Evolutionary conservation across 2,797 vertebrate genomes (phyloP).

Genomic region (Molossus alvarezi): DNA sequence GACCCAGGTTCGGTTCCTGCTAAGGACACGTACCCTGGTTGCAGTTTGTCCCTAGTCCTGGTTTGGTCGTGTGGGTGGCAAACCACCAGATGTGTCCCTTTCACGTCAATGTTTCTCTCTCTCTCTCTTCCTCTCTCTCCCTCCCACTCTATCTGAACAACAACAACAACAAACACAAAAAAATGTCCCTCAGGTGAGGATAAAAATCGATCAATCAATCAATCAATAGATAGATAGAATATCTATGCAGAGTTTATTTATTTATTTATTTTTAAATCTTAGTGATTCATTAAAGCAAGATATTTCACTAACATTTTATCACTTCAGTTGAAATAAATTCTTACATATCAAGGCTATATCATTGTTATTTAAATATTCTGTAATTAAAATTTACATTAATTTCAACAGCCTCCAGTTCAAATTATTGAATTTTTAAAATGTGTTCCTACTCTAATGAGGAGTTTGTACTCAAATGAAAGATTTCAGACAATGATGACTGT

Average conservation of each 20-base stretch:
- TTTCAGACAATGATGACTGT: not conserved
- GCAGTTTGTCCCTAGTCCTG: too few species aligned
- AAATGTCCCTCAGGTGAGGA: too few species aligned
- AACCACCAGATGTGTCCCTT: too few species aligned
- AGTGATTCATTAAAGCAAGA: slow-evolving; percentile 43
- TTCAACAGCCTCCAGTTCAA: slow-evolving; percentile 23
- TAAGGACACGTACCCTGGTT: too few species aligned
- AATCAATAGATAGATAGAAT: not conserved
- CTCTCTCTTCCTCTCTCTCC: too few species aligned
- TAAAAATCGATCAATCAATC: too few species aligned
- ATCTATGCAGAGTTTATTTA: not conserved
- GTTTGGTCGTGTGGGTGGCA: too few species aligned
- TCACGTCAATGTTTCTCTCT: too few species aligned
- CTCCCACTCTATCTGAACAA: too few species aligned
- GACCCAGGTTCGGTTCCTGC: too few species aligned
- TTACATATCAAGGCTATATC: slow-evolving; percentile 1
- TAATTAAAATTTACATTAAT: not conserved
- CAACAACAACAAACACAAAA: too few species aligned
- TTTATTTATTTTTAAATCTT: not conserved
- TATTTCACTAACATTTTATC: slow-evolving; percentile 41
- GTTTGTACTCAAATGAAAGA: slow-evolving; percentile 56
- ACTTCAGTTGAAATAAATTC: slow-evolving; percentile 57
- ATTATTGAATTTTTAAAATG: slow-evolving; percentile 19
- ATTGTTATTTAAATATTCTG: not conserved
- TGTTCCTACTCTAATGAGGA: not conserved